Evolutionary conservation across 2,113 vertebrate species (phyloP), one percentile per base, ranked within the genome.

Genomic region (Apodemus sylvaticus): DNA sequence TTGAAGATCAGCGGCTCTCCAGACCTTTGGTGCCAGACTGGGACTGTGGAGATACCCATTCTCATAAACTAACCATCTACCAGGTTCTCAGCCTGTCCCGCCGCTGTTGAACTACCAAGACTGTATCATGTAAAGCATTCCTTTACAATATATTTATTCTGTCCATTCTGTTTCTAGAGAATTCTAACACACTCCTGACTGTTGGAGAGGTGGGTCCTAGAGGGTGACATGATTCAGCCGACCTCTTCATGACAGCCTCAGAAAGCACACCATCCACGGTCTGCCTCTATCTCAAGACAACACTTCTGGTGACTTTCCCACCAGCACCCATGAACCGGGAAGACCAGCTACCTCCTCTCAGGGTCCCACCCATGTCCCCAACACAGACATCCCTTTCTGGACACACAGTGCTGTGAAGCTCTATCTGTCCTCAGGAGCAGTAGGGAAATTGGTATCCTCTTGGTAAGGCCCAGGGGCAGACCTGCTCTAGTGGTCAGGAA

Each of bases 301-400:
- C 36, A 5, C 85, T 60, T 36, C 2, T 0, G 3, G 39, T 0
- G 0, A 24, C 48, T 86, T 31, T 68, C n/a, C 53, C 42, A 10
- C 77, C 26, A 48, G 19, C 3, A 74, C 53, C 73, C 24, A 55
- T 26, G 58, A 42, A 5, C 73, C 66, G 39, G 64, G 31, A 91
- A 92, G 34, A 22, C 12, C 68, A 51, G 20, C 13, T 1, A 10
- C 51, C 39, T 39, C 36, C 5, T 45, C 14, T 36, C 79, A 45
- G 89, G 34, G 22, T 24, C 42, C 26, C 60, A 7, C 86, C 9
- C 3, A 13, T 0, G 1, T 73, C 53, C 36, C 60, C 36, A 53
- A 19, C 12, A 29, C 77, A 62, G 62, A 39, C 20, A 34, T 12
- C 31, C 14, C n/a, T 2, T 1, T 36, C 0, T 5, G 58, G 13